Evolutionary conservation across 2,888 invertebrate genomes (phyloP), one percentile per base, ranked within the genome.

Genomic region (Oeneis ivallda): DNA sequence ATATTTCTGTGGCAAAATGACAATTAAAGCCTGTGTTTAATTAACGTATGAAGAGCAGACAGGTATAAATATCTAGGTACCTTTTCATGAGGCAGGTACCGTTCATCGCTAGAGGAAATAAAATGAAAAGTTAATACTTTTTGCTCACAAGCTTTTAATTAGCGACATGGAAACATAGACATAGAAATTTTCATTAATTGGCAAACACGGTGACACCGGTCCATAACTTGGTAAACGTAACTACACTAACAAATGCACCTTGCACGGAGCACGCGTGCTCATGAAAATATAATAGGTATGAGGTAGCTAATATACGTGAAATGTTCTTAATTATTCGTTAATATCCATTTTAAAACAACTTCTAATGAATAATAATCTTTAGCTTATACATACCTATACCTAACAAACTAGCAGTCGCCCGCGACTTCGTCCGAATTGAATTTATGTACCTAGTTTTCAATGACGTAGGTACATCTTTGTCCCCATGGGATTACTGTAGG

Each of bases 281-380:
- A 66, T 54, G 65, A 62, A 70, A 69, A 66, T 49, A 66, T 60
- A 56, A 26, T 26, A n/a, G n/a, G n/a, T n/a, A 26, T 26, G 26
- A 26, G 26, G 26, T 26, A 26, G 26, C 3, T 67, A 65, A 70
- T 72, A 62, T 72, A 62, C 67, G 59, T 63, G 69, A 70, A 70
- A 65, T 71, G 71, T 65, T 68, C 63, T 69, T 70, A 69, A 72
- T 73, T 73, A 62, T 69, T 64, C 63, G 60, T 65, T 62, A 68
- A 65, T 66, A 62, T 37, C 62, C 67, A 64, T 1, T 6, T 7
- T 7, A 37, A 62, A 60, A 64, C 52, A 13, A 43, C 47, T 59
- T 6, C 58, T 65, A 58, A 60, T 52, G 54, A 68, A 62, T 66
- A 68, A 62, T 66, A 56, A 34, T 54, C 19, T 32, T 41, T 13